Evolutionary conservation across 2,113 vertebrate genomes (phyloP), one percentile per base, ranked within the genome.

Genomic region (Cyanoramphus novaezelandiae): DNA sequence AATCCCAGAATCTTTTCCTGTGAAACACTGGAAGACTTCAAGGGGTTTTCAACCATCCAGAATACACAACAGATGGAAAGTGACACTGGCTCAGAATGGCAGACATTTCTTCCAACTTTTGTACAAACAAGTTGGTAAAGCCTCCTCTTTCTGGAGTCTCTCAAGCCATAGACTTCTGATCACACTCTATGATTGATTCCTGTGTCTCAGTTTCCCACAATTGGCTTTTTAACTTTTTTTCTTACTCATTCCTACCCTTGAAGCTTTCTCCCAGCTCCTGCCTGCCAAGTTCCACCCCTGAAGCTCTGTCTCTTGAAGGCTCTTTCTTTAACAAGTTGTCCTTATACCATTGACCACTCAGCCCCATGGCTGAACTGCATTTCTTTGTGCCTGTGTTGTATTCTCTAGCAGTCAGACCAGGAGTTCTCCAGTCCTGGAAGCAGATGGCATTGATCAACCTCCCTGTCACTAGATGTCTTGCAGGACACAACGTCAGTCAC

Each of bases 1-100:
- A 92, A 91, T 64, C 95, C 62, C 79, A 47, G 80, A 90, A 94
- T 83, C 76, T 96, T 95, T 96, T 92, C 77, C 88, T 89, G 57
- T 92, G 90, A 95, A 90, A 92, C 1, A 9, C 17, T 96, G 91
- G 82, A 94, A 90, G 91, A 80, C 72, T 93, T 88, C 85, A 94
- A 88, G 72, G 3, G 37, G 21, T 67, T 95, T 94, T 92, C 78
- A 83, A n/a, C 59, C 57, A 84, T 81, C 87, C 76, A 95, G 84
- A 96, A 95, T 50, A 88, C 59, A 90, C 53, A 95, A 75, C 77
- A 92, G 82, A 92, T 78, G 85, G 91, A 92, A 86, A 85, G 71
- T 60, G 82, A 70, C 92, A 90, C 86, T 87, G 64, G 31, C 82
- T 80, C 39, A 33, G 68, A 49, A 75, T 55, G 77, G 77, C 63